Conservation (phyloP, 1,140 invertebrate genomes). For the Macrotrachela quadricornifera region DNA sequence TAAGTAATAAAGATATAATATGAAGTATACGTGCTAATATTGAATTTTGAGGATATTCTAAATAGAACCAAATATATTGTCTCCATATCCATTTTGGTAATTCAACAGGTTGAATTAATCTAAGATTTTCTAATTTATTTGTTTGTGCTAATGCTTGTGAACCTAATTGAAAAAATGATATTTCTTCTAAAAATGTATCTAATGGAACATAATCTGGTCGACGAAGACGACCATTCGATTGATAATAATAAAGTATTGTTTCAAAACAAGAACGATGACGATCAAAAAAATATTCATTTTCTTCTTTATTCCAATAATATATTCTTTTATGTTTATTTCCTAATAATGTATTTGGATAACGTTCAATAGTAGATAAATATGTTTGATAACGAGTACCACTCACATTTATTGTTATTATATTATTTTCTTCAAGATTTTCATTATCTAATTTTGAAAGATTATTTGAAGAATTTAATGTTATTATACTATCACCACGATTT, state of each 20-base stretch:
- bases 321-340: not conserved
- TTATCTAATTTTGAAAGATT: too few species aligned
- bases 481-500: too few species aligned
- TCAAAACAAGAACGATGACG: not conserved
- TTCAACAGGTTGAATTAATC: conserved; percentile 20
- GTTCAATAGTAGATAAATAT: not conserved
- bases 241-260: not conserved
- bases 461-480: too few species aligned
- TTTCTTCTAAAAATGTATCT: not conserved
- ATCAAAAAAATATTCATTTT: not conserved
- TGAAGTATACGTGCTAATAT: too few species aligned
- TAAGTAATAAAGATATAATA: too few species aligned
- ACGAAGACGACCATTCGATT: not conserved
- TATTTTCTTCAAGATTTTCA: too few species aligned
- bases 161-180: not conserved
- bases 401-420: not conserved
- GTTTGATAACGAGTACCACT: not conserved
- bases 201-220: not conserved
- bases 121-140: conserved; percentile 22
- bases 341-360: not conserved
- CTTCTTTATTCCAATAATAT: not conserved
- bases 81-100: too few species aligned
- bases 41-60: too few species aligned
- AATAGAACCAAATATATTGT: too few species aligned
- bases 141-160: not conserved